phyloP scores from a whole-genome alignment of 1,140 invertebrate genomes.

The Antheraea pernyi region DNA sequence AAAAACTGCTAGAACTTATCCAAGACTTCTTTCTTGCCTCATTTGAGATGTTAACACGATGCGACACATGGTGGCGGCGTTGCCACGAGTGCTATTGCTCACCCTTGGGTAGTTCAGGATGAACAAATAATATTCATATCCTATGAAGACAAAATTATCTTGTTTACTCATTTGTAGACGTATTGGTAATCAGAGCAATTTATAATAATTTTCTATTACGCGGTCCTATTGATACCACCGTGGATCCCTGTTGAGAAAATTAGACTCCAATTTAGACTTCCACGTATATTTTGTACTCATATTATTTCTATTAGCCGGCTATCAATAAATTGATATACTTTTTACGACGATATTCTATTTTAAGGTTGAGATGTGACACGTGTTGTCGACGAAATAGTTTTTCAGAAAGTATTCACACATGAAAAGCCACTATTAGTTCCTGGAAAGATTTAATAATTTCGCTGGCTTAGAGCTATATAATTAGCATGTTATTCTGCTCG shows the following conservation, averaged over 20 bases:
- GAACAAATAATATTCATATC: neutral
- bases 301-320: neutral
- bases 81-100: no score
- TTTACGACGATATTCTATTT: neutral
- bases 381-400: neutral
- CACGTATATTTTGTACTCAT: neutral
- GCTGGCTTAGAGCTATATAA: no score
- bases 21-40: no score
- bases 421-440: no score
- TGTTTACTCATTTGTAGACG: neutral
- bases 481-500: no score
- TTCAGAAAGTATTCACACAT: neutral
- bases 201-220: neutral
- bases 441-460: no score
- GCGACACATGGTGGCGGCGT: no score
- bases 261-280: neutral
- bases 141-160: neutral
- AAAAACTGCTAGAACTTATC: no score
- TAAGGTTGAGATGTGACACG: neutral
- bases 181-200: neutral
- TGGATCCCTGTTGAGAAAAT: neutral
- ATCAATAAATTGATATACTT: neutral
- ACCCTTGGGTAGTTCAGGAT: neutral
- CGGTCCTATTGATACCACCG: neutral
- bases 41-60: no score